Evolutionary conservation across 2,888 invertebrate species (phyloP), one percentile per base, ranked within the genome.

Genomic region (Beris morrisii): DNA sequence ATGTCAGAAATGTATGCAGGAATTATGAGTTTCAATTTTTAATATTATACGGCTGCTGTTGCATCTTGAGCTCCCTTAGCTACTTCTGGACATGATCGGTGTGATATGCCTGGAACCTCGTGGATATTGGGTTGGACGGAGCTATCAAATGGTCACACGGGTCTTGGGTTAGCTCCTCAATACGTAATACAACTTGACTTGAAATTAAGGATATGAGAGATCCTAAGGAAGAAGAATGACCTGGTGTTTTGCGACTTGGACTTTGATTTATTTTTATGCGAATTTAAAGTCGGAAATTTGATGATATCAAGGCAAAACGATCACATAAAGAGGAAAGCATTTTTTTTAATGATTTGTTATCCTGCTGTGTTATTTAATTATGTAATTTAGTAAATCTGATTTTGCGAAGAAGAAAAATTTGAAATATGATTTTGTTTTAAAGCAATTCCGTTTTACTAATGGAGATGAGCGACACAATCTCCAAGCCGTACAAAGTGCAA

Each of bases 1-100:
- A 66, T 66, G 66, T 69, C 69, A 66, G 66, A 69, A 61, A 61
- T 66, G 68, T 66, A 69, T 64, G 64, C 45, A 52, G 66, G 55
- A 69, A 69, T 64, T 69, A 69, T 69, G 69, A 64, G 64, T 68
- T 68, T 68, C n/a, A 61, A 52, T 61, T 50, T 52, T 22, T 43
- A 61, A 38, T 22, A 3, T 3, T 22, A 22, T 22, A 22, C 22
- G 22, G 61, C 58, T 66, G 68, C 68, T 66, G 65, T 64, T 64
- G 68, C 66, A 63, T 31, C 15, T 61, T 53, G 50, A 61, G 61
- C 61, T 61, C 38, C 61, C 50, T 52, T 52, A 50, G 32, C 52
- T 38, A 61, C 61, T 61, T 61, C 50, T 13, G 50, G 50, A 61
- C 38, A 61, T 61, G 50, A 50, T 50, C 61, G 50, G 59, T 32